A percentile compares a stretch with the other conserved stretches of the same genome.
phyloP scores from a whole-genome alignment of 2,888 invertebrate genomes.

The Calephelis perditalis region DNA sequence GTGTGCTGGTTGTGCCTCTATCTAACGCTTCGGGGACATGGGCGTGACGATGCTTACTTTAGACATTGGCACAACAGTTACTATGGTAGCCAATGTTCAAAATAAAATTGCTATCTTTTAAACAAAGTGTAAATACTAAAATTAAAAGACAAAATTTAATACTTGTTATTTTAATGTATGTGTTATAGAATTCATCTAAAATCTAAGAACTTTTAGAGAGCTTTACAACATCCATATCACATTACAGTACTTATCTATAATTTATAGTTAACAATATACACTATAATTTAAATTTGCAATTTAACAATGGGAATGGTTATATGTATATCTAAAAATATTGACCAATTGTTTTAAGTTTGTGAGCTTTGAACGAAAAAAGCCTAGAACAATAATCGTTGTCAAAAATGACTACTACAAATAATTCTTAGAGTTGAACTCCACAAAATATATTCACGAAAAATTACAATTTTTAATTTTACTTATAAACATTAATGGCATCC shows the following conservation, averaged over 20 bases:
- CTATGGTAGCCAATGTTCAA: too few relatives aligned
- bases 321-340: slow-evolving; percentile 29
- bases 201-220: slow-evolving; percentile 63
- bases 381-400: too few relatives aligned
- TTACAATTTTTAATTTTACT: too few relatives aligned
- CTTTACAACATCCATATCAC: slow-evolving; percentile 76
- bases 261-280: slow-evolving; percentile 64
- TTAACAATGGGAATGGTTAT: slow-evolving; percentile 58
- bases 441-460: too few relatives aligned
- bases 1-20: too few relatives aligned
- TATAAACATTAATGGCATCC: too few relatives aligned
- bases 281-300: slow-evolving; percentile 50
- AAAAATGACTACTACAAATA: too few relatives aligned
- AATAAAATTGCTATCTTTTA: not conserved
- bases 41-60: too few relatives aligned
- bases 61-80: not conserved
- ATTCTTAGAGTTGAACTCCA: too few relatives aligned
- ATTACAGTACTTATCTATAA: slow-evolving; percentile 59
- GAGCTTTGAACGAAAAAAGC: not conserved
- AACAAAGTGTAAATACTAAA: not conserved
- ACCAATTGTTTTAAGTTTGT: slow-evolving; percentile 19
- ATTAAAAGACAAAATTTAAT: not conserved
- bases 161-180: slow-evolving; percentile 39
- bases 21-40: too few relatives aligned
- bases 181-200: slow-evolving; percentile 41